Conservation (phyloP, 2,113 vertebrate species). For the Psammodynastes pulverulentus region DNA sequence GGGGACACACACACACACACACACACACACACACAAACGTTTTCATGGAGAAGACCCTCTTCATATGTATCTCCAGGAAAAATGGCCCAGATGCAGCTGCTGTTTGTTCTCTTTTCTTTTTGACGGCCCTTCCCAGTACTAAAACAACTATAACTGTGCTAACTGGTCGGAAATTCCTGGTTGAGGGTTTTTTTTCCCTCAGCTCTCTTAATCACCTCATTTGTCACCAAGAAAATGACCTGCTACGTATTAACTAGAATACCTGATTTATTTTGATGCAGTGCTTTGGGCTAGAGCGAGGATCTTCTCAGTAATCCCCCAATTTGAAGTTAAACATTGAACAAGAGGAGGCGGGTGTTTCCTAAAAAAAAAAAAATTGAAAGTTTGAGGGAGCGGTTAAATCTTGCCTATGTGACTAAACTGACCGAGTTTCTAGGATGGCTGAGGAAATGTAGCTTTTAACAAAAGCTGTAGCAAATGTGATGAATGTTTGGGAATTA, state of each 20-base stretch:
- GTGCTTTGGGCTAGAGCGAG: not conserved
- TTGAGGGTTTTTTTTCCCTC: not conserved
- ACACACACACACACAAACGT: not conserved
- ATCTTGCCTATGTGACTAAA: not conserved
- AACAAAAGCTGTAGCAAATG: not conserved
- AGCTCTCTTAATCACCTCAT: not conserved
- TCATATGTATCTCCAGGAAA: conserved; percentile 1
- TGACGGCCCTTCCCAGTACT: not conserved
- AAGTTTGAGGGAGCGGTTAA: not conserved
- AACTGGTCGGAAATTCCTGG: not conserved
- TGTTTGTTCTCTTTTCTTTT: not conserved
- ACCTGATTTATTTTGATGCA: not conserved
- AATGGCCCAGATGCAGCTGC: not conserved
- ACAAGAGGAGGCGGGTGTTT: not conserved
- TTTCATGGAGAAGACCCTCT: conserved; percentile 27
- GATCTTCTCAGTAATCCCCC: not conserved
- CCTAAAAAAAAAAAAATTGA: not conserved
- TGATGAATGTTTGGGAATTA: not conserved
- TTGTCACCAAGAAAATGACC: not conserved
- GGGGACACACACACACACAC: too few species aligned
- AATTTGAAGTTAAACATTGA: not conserved
- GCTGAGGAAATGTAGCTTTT: conserved; percentile 13
- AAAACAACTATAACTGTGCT: not conserved
- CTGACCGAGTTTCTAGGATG: not conserved
- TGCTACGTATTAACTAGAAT: not conserved